These are phyloP conservation scores for Terebella lapidaria DNA, from an alignment of 2,888 invertebrate species.

Conservation along the genomic window DNA sequence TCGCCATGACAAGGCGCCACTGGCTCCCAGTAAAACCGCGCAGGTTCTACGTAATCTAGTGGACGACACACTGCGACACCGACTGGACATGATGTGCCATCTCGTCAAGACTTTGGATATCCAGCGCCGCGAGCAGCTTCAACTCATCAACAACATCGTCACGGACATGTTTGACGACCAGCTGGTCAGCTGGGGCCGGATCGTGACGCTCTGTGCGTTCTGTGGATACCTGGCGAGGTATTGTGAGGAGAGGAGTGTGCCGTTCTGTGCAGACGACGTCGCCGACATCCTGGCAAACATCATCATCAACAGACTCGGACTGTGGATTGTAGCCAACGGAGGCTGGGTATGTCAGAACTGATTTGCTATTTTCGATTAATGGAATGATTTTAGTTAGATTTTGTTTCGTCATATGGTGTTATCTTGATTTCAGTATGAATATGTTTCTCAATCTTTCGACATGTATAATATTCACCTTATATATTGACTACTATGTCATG, in stretches of 20 bases:
- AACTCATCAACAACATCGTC: conserved; percentile 22
- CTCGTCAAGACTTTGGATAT: conserved; percentile 17
- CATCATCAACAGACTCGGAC: conserved; percentile 26
- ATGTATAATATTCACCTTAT: too few species aligned
- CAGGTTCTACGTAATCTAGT: conserved; percentile 23
- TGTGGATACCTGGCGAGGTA: conserved; percentile 25
- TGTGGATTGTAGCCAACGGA: conserved; percentile 29
- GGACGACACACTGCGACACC: conserved; percentile 23
- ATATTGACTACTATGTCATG: too few species aligned
- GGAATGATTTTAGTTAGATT: too few species aligned
- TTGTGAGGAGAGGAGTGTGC: conserved; percentile 20
- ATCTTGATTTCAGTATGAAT: too few species aligned
- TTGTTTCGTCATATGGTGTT: too few species aligned
- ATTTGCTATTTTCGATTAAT: too few species aligned
- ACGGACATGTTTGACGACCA: conserved; percentile 24
- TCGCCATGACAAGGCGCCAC: conserved; percentile 10
- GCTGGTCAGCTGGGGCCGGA: conserved; percentile 27
- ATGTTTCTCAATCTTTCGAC: too few species aligned
- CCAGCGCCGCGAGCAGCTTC: conserved; percentile 16
- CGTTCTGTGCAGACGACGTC: conserved; percentile 22
- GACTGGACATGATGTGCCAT: conserved; percentile 20
- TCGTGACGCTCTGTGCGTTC: conserved; percentile 28
- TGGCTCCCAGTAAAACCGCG: conserved; percentile 18
- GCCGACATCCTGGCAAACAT: conserved; percentile 20
- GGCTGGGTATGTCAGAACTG: conserved; percentile 28